These are phyloP conservation scores for Acanthopagrus latus DNA, from an alignment of 2,797 vertebrate genomes.

Conservation along the genomic window DNA sequence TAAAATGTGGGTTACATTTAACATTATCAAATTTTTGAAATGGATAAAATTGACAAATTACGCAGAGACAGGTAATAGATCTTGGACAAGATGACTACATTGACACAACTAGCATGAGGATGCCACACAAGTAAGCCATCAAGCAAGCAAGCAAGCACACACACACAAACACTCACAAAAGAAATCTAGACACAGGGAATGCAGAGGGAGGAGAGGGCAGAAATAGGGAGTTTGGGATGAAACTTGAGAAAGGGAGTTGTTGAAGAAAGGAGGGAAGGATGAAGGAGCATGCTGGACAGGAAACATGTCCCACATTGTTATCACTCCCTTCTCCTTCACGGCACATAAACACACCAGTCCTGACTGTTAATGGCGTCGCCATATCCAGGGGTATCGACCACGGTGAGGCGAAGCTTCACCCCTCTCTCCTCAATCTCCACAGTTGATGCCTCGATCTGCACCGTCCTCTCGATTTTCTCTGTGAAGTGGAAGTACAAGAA, in stretches of 20 bases:
- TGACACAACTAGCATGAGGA: constrained; percentile 22
- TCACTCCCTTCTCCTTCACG: constrained; percentile 30
- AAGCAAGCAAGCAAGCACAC: neutral
- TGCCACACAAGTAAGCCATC: constrained; percentile 6
- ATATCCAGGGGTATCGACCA: constrained; percentile 98
- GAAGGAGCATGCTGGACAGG: constrained; percentile 26
- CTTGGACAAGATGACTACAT: constrained; percentile 5
- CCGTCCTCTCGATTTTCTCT: constrained; percentile 99
- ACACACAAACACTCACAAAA: constrained; percentile 7
- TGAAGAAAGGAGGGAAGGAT: constrained; percentile 42
- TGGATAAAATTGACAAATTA: neutral
- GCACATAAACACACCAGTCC: constrained; percentile 86
- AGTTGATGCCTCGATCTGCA: constrained; percentile 98
- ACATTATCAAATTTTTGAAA: neutral
- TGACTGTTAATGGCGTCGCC: constrained; percentile 98
- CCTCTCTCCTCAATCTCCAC: constrained; percentile 98
- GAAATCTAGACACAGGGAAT: constrained; percentile 44
- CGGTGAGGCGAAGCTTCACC: constrained; percentile 96
- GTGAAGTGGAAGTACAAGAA: constrained; percentile 9
- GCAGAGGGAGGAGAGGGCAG: constrained; percentile 43
- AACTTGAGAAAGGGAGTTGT: constrained; percentile 48
- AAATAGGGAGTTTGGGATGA: constrained; percentile 46
- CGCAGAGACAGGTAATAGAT: constrained; percentile 33
- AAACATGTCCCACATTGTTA: constrained; percentile 42
- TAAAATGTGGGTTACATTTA: neutral